Base-by-base conservation (phyloP, 2,113 vertebrate genomes). In the Ibidorhyncha struthersii region DNA sequence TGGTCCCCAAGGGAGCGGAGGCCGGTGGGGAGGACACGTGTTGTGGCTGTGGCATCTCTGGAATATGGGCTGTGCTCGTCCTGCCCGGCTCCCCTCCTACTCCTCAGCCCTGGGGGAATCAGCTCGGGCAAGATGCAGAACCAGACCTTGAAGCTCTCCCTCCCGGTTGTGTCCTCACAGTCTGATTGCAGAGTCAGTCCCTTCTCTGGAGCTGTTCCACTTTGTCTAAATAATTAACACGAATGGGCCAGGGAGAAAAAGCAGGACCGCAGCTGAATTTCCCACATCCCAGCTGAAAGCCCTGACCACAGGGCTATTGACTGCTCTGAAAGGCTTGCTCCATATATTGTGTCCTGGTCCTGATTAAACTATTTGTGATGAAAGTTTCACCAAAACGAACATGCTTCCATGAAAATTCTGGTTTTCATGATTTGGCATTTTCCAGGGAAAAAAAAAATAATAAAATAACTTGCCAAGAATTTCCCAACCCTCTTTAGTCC, bases 401-500 rank as follows among this genome's bases (percentile, higher is more conserved):
- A 61, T 1, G 21, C 9, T 95, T 80, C 89, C 40, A 12, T 90
- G 71, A 74, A 77, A 77, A 82, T 50, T 66, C 86, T 70, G 80
- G 17, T 13, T 84, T 91, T 84, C 69, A 58, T 58, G 71, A 89
- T 95, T 62, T 91, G 93, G 83, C 83, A 84, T 92, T 94, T 95
- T 91, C 81, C 77, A 84, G 58, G 79, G 6, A 9, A 25, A 19
- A 47, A 13, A 14, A 38, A 30, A 49, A 26, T 12, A 32, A 10
- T 55, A 27, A 77, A 96, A 73, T 41, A 81, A 55, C 59, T 59
- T 84, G 91, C 89, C 83, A 95, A 84, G 94, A 91, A 84, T 96
- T 97, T 97, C 91, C 61, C 86, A 93, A 89, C n/a, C 52, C 52
- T 32, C 83, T 86, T 91, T 71, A 81, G 78, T 93, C 72, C 89